These are phyloP conservation scores for Acronicta leporina DNA, from an alignment of 2,888 invertebrate species.

Conservation along the genomic window DNA sequence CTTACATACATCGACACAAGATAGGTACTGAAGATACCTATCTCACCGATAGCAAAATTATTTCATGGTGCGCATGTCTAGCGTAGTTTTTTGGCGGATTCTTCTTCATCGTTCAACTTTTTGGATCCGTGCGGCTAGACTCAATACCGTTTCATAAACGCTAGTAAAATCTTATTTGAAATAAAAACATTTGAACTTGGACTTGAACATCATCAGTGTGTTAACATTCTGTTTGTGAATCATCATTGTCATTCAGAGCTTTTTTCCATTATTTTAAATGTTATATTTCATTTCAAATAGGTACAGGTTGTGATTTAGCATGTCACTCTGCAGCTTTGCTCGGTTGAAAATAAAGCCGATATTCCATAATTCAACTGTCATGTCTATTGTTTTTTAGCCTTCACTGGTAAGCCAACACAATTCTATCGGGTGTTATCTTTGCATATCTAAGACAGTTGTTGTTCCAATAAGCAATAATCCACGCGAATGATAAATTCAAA, in stretches of 20 bases:
- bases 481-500: slow-evolving; percentile 84
- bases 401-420: slow-evolving; percentile 43
- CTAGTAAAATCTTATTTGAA: too few relatives aligned
- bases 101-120: too few relatives aligned
- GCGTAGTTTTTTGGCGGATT: too few relatives aligned
- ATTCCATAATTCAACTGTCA: slow-evolving; percentile 33
- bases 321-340: slow-evolving; percentile 26
- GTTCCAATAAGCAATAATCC: slow-evolving; percentile 85
- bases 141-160: too few relatives aligned
- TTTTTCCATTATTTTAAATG: neutral
- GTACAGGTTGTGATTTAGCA: slow-evolving; percentile 18
- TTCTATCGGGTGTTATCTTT: slow-evolving; percentile 68
- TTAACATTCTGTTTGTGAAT: too few relatives aligned
- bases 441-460: slow-evolving; percentile 78
- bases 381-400: slow-evolving; percentile 42
- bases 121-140: too few relatives aligned
- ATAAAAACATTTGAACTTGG: too few relatives aligned
- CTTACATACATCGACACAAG: too few relatives aligned
- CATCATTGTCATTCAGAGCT: neutral
- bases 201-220: too few relatives aligned
- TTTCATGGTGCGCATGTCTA: too few relatives aligned
- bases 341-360: slow-evolving; percentile 31
- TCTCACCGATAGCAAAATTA: too few relatives aligned
- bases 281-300: slow-evolving; percentile 37
- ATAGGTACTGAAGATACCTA: too few relatives aligned